A percentile compares a stretch with the other conserved stretches of the same genome.
These are phyloP conservation scores for Drosophila infuscata DNA, from an alignment of 2,888 invertebrate genomes.

Conservation along the genomic window DNA sequence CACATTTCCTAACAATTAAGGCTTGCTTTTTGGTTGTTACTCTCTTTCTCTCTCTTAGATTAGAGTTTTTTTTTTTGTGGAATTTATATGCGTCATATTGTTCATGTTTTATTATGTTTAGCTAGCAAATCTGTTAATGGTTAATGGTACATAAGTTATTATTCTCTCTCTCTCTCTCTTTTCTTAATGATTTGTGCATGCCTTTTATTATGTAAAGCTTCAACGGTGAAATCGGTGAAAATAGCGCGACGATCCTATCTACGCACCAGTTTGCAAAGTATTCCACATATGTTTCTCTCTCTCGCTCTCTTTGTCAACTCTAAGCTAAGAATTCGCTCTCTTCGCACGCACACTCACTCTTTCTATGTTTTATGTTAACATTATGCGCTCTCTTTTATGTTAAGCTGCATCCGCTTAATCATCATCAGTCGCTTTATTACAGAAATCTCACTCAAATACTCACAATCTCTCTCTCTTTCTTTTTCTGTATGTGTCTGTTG, in stretches of 20 bases:
- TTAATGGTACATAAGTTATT: conserved; percentile 33
- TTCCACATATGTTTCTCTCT: conserved; percentile 35
- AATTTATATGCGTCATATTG: conserved; percentile 29
- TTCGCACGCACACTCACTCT: conserved; percentile 30
- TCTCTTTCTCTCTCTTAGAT: not conserved
- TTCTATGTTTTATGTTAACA: conserved; percentile 7
- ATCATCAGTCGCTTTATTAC: not conserved
- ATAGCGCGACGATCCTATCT: conserved; percentile 82
- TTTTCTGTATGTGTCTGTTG: not conserved
- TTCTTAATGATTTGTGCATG: conserved; percentile 65
- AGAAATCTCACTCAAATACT: conserved; percentile 2
- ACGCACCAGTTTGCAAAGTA: conserved; percentile 84
- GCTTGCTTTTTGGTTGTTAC: conserved; percentile 15
- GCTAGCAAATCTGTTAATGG: conserved; percentile 44
- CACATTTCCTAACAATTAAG: conserved; percentile 34
- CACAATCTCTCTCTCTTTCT: conserved; percentile 4
- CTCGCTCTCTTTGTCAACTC: conserved; percentile 1
- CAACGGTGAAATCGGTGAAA: conserved; percentile 77
- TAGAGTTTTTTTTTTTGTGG: not conserved
- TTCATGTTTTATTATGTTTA: conserved; percentile 23
- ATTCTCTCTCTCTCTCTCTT: conserved; percentile 16
- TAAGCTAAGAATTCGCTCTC: conserved; percentile 7
- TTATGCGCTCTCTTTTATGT: conserved; percentile 30
- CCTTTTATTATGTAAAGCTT: conserved; percentile 51
- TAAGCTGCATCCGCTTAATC: conserved; percentile 58